phyloP scores from a whole-genome alignment of 2,888 invertebrate genomes.

The Dicyrtoma fusca region DNA sequence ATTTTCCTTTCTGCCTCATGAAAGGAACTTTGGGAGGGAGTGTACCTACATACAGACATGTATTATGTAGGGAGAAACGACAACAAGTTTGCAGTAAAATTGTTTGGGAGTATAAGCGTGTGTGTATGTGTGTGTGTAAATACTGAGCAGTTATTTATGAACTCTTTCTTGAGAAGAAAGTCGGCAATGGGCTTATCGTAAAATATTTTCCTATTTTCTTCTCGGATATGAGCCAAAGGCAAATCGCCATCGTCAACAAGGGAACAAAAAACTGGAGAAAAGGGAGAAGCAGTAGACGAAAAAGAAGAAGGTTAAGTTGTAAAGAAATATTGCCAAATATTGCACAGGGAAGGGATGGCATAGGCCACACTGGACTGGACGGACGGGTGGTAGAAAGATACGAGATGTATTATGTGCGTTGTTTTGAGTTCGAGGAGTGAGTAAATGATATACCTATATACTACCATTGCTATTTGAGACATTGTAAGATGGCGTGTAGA shows the following conservation, averaged over 20 bases:
- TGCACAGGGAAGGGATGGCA: too few species aligned
- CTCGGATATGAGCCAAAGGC: constrained; percentile 26
- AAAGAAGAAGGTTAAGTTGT: not conserved
- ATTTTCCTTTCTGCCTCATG: too few species aligned
- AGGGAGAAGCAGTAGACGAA: not conserved
- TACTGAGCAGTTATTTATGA: too few species aligned
- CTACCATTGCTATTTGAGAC: not conserved
- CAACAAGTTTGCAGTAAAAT: too few species aligned
- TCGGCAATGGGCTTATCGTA: constrained; percentile 10
- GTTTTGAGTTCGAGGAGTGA: too few species aligned
- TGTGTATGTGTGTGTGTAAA: too few species aligned
- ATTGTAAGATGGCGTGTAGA: constrained; percentile 3
- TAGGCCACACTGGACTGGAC: not conserved
- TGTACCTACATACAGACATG: too few species aligned
- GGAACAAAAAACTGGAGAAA: constrained; percentile 8
- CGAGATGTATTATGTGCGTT: too few species aligned
- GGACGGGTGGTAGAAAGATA: not conserved
- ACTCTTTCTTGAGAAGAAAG: not conserved
- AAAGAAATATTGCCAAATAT: too few species aligned
- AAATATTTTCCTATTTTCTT: constrained; percentile 6
- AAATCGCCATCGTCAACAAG: constrained; percentile 34
- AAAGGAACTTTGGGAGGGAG: too few species aligned
- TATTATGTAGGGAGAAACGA: constrained; percentile 1
- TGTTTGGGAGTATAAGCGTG: too few species aligned
- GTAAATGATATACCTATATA: constrained; percentile 1